Percentiles rank a stretch among this genome's conserved stretches.
Evolutionary conservation across 1,140 invertebrate genomes (phyloP).

Genomic region (Philotrypesis tridentata): DNA sequence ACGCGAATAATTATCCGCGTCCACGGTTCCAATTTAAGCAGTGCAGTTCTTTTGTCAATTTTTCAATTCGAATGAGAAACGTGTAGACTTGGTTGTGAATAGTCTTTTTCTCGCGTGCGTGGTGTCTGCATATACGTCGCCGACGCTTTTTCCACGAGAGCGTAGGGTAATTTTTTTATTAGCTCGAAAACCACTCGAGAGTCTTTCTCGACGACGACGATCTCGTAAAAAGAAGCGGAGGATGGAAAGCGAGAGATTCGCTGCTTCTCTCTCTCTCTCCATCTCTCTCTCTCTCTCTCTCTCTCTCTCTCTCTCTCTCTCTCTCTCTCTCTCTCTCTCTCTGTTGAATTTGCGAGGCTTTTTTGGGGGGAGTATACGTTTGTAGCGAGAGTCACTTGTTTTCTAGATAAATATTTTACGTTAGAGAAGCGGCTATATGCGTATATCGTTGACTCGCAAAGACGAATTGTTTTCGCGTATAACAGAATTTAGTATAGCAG

Average conservation of each 20-base stretch:
- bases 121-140: constrained; percentile 29
- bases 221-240: constrained; percentile 52
- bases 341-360: no score
- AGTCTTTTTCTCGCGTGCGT: background rate
- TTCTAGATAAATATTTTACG: constrained; percentile 45
- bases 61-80: background rate
- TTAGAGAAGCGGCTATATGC: no score
- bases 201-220: constrained; percentile 57
- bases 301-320: no score
- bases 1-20: constrained; percentile 19
- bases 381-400: no score
- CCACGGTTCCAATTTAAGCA: background rate
- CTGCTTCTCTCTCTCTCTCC: no score
- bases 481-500: no score
- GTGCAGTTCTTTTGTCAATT: background rate
- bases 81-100: background rate
- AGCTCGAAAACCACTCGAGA: constrained; percentile 68
- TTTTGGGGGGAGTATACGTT: no score
- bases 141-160: constrained; percentile 60
- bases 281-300: no score
- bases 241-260: background rate
- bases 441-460: no score
- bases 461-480: no score
- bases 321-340: no score
- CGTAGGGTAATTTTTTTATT: constrained; percentile 69